Base-by-base conservation (phyloP, 2,113 vertebrate species). In the human region DNA sequence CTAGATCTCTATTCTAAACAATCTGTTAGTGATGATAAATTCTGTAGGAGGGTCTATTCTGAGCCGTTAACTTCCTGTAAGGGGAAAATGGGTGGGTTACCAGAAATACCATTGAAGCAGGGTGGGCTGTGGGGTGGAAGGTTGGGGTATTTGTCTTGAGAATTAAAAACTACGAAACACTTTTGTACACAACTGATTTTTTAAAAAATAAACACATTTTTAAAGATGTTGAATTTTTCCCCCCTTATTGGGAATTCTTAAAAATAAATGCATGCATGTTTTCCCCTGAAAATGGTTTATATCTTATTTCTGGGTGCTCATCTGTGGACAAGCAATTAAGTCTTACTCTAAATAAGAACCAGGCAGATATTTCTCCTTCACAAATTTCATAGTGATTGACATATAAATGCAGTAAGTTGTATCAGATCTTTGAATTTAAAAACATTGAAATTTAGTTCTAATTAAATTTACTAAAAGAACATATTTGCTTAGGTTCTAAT, bases 101-200 rank as follows among this genome's bases (percentile, higher is more conserved):
- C 90, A 97, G 92, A 96, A 87, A 95, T 79, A 97, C 91, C 94
- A 96, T 57, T 96, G 96, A 96, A 96, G 38, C 55, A 87, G 95
- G 95, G 96, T 92, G 97, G 97, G 97, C 52, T 22, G 89, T 95
- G 96, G 96, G 96, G 97, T 97, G 97, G 97, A 97, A 89, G 96
- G 96, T 85, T 97, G 97, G 98, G 98, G 94, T 23, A 90, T 97
- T 98, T 98, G 98, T 98, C 98, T 98, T 98, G 98, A 98, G 97
- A 98, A 98, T 98, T 97, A 98, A 98, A 98, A 98, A 89, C 96
- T 97, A 98, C 97, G 68, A 97, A 96, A 98, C 98, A 98, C 97
- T 99, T 99, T 98, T 99, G 98, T 99, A 99, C 96, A 98, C 98
- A 98, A 98, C 98, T 96, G 97, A 95, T 98, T 98, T 99, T 99